Evolutionary conservation across 2,797 vertebrate species (phyloP).

Genomic region (Lithobates sylvaticus): DNA sequence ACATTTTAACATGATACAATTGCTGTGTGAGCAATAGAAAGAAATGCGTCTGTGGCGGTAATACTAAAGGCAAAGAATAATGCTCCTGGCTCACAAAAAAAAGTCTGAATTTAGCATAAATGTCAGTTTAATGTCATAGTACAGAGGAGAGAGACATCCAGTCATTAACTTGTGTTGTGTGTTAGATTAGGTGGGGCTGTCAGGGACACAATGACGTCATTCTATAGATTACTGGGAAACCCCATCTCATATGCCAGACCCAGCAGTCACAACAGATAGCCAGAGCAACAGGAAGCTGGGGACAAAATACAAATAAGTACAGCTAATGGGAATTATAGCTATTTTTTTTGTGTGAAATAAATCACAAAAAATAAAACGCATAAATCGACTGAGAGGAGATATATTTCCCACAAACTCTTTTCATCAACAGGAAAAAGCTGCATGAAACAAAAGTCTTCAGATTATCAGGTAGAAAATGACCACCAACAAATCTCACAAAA

Average conservation of each 20-base stretch:
- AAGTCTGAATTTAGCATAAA: not conserved
- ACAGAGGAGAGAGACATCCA: not conserved
- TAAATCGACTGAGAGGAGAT: no score
- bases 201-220: constrained; percentile 11
- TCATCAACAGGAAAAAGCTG: no score
- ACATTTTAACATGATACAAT: constrained; percentile 2
- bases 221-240: constrained; percentile 21
- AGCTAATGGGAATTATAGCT: not conserved
- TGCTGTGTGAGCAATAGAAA: not conserved
- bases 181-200: constrained; percentile 8
- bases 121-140: constrained; percentile 4
- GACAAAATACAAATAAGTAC: not conserved
- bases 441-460: no score
- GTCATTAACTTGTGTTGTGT: not conserved
- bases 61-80: constrained; percentile 2
- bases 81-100: constrained; percentile 1
- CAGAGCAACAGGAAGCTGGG: not conserved
- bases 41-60: not conserved
- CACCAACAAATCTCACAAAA: not conserved
- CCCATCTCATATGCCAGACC: constrained; percentile 7
- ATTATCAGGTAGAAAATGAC: no score
- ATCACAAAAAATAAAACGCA: no score
- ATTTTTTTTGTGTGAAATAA: not conserved
- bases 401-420: no score
- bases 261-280: not conserved